These are phyloP conservation scores for Artemia franciscana DNA, from an alignment of 1,140 invertebrate species.

Conservation along the genomic window DNA sequence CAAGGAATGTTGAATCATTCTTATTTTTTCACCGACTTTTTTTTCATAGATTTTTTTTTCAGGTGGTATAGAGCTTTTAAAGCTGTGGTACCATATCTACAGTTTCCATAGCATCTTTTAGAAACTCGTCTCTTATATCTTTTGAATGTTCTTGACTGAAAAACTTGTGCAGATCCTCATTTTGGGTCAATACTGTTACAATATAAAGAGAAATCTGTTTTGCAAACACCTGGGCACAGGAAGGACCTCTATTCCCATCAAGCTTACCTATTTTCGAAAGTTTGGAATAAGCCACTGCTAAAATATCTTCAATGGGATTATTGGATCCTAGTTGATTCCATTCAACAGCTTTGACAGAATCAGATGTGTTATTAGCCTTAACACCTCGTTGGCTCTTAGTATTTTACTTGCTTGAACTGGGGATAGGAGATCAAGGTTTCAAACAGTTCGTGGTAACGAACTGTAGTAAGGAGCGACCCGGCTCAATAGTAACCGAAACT, in stretches of 20 bases:
- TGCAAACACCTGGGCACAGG: conserved; percentile 68
- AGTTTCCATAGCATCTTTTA: conserved; percentile 12
- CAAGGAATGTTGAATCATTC: background rate
- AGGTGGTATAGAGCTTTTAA: background rate
- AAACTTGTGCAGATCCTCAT: background rate
- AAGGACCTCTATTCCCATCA: conserved; percentile 77
- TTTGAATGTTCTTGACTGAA: background rate
- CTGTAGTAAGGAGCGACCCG: too few relatives aligned
- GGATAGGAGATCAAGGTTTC: too few relatives aligned
- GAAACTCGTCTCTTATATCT: background rate
- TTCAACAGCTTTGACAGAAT: too few relatives aligned
- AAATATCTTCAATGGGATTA: too few relatives aligned
- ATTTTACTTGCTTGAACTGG: too few relatives aligned
- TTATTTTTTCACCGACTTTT: background rate
- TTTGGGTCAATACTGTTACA: conserved; percentile 36
- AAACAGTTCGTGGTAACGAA: too few relatives aligned
- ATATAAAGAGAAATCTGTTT: conserved; percentile 72
- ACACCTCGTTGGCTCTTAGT: too few relatives aligned
- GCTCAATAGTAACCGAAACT: too few relatives aligned
- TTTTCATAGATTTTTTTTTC: background rate
- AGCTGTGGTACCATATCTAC: conserved; percentile 18
- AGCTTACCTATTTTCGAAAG: too few relatives aligned
- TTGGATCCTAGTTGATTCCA: too few relatives aligned
- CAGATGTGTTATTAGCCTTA: too few relatives aligned
- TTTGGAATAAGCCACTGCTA: too few relatives aligned